phyloP scores from a whole-genome alignment of 1,140 invertebrate genomes.

The Stratiolaelaps scimitus region DNA sequence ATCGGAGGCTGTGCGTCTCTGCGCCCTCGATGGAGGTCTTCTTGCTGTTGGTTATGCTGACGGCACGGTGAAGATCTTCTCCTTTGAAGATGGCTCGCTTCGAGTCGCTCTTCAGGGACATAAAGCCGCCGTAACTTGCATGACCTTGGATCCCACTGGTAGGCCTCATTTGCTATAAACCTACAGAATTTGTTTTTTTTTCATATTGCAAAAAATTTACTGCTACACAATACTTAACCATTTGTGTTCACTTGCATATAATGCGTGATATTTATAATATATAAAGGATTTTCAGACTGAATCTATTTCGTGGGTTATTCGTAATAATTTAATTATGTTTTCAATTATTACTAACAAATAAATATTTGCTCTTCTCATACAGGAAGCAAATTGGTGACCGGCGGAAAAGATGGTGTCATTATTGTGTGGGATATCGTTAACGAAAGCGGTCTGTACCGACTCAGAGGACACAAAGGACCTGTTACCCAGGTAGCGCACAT shows the following conservation, averaged over 20 bases:
- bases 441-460: conserved; percentile 69
- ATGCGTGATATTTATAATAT: background rate
- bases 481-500: conserved; percentile 59
- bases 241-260: background rate
- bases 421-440: conserved; percentile 88
- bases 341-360: too few relatives aligned
- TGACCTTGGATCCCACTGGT: conserved; percentile 69
- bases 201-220: conserved; percentile 10
- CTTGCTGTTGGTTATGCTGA: conserved; percentile 82
- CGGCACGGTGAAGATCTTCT: conserved; percentile 69
- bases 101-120: conserved; percentile 74
- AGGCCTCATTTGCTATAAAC: conserved; percentile 69
- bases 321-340: too few relatives aligned
- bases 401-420: conserved; percentile 69
- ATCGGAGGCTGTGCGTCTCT: conserved; percentile 31
- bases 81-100: conserved; percentile 48
- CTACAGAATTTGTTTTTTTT: conserved; percentile 43
- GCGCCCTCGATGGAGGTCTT: conserved; percentile 56
- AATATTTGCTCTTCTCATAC: background rate
- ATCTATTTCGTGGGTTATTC: conserved; percentile 32
- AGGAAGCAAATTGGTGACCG: conserved; percentile 15
- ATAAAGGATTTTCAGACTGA: too few relatives aligned
- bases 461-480: conserved; percentile 79
- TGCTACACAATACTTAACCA: background rate
- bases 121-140: conserved; percentile 63